Evolutionary conservation across 2,797 vertebrate genomes (phyloP), one percentile per base, ranked within the genome.

Genomic region (Naso thynnoides): DNA sequence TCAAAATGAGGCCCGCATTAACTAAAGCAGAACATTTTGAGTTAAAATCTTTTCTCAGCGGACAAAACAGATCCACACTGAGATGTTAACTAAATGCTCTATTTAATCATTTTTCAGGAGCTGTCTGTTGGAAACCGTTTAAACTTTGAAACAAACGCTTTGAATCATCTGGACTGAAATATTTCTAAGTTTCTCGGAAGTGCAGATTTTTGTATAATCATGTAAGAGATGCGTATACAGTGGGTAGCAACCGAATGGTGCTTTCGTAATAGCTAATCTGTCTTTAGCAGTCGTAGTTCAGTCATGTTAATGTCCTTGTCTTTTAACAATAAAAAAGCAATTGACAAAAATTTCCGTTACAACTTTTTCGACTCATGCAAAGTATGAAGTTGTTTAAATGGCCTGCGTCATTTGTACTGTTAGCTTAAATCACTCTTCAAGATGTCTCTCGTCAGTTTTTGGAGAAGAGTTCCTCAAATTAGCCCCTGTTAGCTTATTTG

Each of bases 1-100:
- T 42, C 15, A 29, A 71, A 83, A 77, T 1, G 11, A 76, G 84
- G 79, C 77, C 84, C 15, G 1, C 39, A 38, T 65, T 58, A 73
- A 73, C 61, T 23, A 4, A 54, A n/a, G 24, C 27, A 56, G 31
- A 56, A 55, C 9, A 36, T 44, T 50, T 72, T 50, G 2, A 10
- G 8, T 60, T 59, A 18, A 2, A 47, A 31, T 42, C 19, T 5
- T 66, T 62, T 68, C 8, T 45, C 8, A 8, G 56, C 21, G 26
- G 33, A 19, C 47, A 27, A 60, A 77, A 60, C 19, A 18, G 16
- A 65, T 64, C 16, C n/a, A 27, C 5, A 2, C 23, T 21, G 2
- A 3, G 1, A 15, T 24, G 26, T 13, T 44, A 19, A 49, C 4
- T 4, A 48, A 41, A 38, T 6, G 4, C 10, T 27, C 21, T 29